These are phyloP conservation scores for Hipparchia sbordonii DNA, from an alignment of 2,888 invertebrate species.

Conservation along the genomic window DNA sequence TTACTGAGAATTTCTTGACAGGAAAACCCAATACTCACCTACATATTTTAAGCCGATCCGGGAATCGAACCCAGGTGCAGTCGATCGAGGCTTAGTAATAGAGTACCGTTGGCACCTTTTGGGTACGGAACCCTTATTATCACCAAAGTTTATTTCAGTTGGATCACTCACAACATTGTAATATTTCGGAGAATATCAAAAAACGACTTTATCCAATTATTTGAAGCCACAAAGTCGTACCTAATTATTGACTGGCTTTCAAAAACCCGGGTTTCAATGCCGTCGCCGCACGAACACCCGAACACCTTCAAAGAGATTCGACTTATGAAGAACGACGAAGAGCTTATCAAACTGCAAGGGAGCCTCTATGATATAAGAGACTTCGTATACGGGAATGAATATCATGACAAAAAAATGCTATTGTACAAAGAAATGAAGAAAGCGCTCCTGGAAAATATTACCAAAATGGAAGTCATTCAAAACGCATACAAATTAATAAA, in stretches of 20 bases:
- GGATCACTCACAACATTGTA: slow-evolving; percentile 57
- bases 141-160: slow-evolving; percentile 50
- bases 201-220: slow-evolving; percentile 49
- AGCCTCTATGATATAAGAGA: slow-evolving; percentile 61
- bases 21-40: too few species aligned
- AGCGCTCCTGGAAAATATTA: slow-evolving; percentile 9
- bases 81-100: too few species aligned
- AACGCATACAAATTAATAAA: not conserved
- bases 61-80: too few species aligned
- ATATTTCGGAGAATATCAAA: slow-evolving; percentile 45
- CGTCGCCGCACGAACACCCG: slow-evolving; percentile 19
- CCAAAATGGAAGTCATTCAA: slow-evolving; percentile 4
- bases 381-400: slow-evolving; percentile 46
- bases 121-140: too few species aligned
- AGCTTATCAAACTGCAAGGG: slow-evolving; percentile 51
- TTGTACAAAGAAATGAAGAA: slow-evolving; percentile 43
- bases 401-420: slow-evolving; percentile 47
- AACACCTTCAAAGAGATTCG: slow-evolving; percentile 42
- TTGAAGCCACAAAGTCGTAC: slow-evolving; percentile 54
- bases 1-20: too few species aligned
- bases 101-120: too few species aligned
- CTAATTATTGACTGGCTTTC: slow-evolving; percentile 51
- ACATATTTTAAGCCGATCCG: too few species aligned
- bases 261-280: slow-evolving; percentile 48
- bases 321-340: slow-evolving; percentile 47